Evolutionary conservation across 1,140 invertebrate genomes (phyloP).

Genomic region (Bursaphelenchus mucronatus): DNA sequence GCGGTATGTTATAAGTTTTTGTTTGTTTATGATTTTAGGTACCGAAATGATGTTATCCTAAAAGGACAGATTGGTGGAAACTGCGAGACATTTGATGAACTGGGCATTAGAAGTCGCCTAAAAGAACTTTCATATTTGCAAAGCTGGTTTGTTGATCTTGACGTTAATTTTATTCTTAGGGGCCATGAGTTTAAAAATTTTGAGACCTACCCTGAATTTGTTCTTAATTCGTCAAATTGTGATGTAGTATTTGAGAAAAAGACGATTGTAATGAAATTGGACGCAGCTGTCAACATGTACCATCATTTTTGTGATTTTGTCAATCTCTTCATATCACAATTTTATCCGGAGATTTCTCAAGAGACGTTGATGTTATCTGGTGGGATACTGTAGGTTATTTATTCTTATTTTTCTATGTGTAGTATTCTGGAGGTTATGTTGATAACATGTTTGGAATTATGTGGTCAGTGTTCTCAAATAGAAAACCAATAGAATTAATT

Average conservation of each 20-base stretch:
- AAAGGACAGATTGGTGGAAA: conserved; percentile 78
- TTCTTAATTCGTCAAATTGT: conserved; percentile 70
- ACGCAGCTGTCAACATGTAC: conserved; percentile 93
- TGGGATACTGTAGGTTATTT: conserved; percentile 75
- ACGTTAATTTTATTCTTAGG: conserved; percentile 52
- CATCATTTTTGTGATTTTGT: conserved; percentile 99
- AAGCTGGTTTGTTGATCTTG: conserved; percentile 71
- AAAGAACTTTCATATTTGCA: conserved; percentile 88
- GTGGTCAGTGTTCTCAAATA: conserved; percentile 81
- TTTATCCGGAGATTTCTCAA: conserved; percentile 82
- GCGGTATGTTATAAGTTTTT: conserved; percentile 52
- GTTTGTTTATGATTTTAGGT: conserved; percentile 67
- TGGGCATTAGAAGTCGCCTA: conserved; percentile 69
- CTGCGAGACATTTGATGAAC: conserved; percentile 65
- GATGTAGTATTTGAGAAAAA: conserved; percentile 84
- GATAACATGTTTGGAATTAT: conserved; percentile 71
- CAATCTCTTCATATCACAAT: conserved; percentile 87
- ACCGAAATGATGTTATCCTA: conserved; percentile 85
- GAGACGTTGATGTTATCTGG: conserved; percentile 80
- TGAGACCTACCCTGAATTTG: conserved; percentile 68
- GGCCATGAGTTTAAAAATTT: conserved; percentile 84
- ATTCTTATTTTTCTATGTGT: conserved; percentile 25
- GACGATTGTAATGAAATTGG: conserved; percentile 91
- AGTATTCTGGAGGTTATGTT: conserved; percentile 63
- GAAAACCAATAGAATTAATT: conserved; percentile 79